phyloP scores from a whole-genome alignment of 2,797 vertebrate genomes.

The Sebastes cheni region DNA sequence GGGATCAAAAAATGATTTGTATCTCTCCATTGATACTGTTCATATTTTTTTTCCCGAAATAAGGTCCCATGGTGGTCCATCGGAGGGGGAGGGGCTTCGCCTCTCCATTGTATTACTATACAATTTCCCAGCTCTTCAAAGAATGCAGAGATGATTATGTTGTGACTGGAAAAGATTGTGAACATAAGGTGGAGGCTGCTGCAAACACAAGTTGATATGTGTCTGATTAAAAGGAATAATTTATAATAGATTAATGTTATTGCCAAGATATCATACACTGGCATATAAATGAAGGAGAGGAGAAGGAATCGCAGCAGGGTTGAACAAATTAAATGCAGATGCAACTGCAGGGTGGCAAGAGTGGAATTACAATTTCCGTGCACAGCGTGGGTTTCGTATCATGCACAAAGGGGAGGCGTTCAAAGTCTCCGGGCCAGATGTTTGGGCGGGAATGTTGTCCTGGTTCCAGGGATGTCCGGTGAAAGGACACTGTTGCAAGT shows the following conservation, averaged over 20 bases:
- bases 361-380: slow-evolving; percentile 16
- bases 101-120: too few relatives aligned
- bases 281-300: slow-evolving; percentile 25
- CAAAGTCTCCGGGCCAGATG: not conserved
- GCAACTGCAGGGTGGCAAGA: not conserved
- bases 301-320: slow-evolving; percentile 23
- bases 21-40: too few relatives aligned
- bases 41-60: too few relatives aligned
- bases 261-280: not conserved
- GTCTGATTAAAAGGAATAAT: slow-evolving; percentile 31
- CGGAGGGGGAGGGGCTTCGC: too few relatives aligned
- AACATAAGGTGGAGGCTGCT: not conserved
- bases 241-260: not conserved
- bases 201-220: not conserved
- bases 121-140: not conserved
- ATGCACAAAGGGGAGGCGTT: not conserved
- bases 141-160: not conserved
- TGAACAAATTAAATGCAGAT: slow-evolving; percentile 13
- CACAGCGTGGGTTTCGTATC: slow-evolving; percentile 20
- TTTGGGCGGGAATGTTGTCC: not conserved
- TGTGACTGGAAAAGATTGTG: not conserved
- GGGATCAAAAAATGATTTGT: too few relatives aligned
- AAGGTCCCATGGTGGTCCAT: too few relatives aligned
- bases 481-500: not conserved
- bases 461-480: not conserved